Evolutionary conservation across 2,888 invertebrate species (phyloP), one percentile per base, ranked within the genome.

Genomic region (Sinodicranocentrus sp.): DNA sequence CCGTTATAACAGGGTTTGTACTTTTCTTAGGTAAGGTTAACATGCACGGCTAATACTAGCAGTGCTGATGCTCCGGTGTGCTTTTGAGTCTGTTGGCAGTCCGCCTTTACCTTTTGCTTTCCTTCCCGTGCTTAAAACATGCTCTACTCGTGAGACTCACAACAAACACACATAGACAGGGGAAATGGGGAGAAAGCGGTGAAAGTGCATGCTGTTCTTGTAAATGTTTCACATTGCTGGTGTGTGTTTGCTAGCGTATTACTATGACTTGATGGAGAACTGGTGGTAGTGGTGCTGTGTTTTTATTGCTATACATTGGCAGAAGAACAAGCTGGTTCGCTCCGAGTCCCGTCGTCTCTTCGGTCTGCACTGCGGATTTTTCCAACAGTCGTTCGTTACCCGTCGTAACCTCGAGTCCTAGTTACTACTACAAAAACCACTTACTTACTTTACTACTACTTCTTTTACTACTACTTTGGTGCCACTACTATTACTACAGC

Each of bases 291-390:
- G n/a, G n/a, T 44, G 44, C n/a, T 67, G 48, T 63, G 75, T 75
- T 63, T 75, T 48, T 75, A 75, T 75, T 75, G 48, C 43, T 48
- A 33, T 63, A 44, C 73, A 75, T 26, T 19, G 26, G 19, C 19
- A 65, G 73, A 75, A 61, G 61, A 13, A 63, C 61, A 75, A 63
- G 73, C 57, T 54, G 54, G 28, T 77, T 84, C 52, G 57, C 70
- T 72, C 84, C 84, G 79, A 73, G 76, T 80, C 78, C 85, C 71
- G 61, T 80, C 82, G 70, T 84, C 78, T 86, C 84, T 86, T 85
- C 87, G 86, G 87, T 87, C 87, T 87, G 87, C 87, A 87, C 87
- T 87, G 87, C 87, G 87, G 87, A 87, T 87, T 85, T 82, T 87
- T 87, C 85, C 84, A 85, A 84, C 85, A 85, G 85, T 86, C 86